Conservation (phyloP, 2,113 vertebrate species). For the Eudyptes chrysolophus region DNA sequence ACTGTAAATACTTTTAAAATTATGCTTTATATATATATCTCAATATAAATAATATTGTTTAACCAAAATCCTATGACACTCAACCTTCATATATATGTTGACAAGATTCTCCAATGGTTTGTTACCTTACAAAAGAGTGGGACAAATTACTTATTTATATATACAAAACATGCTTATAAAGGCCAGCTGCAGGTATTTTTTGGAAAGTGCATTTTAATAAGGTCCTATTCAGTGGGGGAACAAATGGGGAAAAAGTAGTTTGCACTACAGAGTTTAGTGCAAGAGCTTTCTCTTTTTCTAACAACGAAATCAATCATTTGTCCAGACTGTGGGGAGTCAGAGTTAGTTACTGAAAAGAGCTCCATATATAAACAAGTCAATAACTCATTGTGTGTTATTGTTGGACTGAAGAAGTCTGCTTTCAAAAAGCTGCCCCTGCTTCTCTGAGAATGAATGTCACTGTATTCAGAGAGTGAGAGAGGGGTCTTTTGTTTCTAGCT, state of each 20-base stretch:
- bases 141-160: slow-evolving; percentile 89
- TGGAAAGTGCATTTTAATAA: slow-evolving; percentile 88
- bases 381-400: slow-evolving; percentile 90
- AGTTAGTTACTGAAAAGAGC: slow-evolving; percentile 85
- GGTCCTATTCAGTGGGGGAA: slow-evolving; percentile 80
- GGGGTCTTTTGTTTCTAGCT: slow-evolving; percentile 75
- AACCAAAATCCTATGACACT: slow-evolving; percentile 60
- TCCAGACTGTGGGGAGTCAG: slow-evolving; percentile 84
- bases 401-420: slow-evolving; percentile 77
- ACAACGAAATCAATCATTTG: slow-evolving; percentile 89
- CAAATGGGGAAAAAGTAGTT: slow-evolving; percentile 81
- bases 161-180: slow-evolving; percentile 84
- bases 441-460: slow-evolving; percentile 80
- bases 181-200: slow-evolving; percentile 86
- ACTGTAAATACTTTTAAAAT: slow-evolving; percentile 29
- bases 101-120: slow-evolving; percentile 75
- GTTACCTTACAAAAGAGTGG: slow-evolving; percentile 80
- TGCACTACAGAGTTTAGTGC: slow-evolving; percentile 83
- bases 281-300: slow-evolving; percentile 77
- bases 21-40: slow-evolving; percentile 35
- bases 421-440: slow-evolving; percentile 80
- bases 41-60: slow-evolving; percentile 50
- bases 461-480: slow-evolving; percentile 75
- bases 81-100: slow-evolving; percentile 69
- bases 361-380: slow-evolving; percentile 89